These are phyloP conservation scores for Chrysochloris asiatica DNA, from an alignment of 2,113 vertebrate species.

Conservation along the genomic window DNA sequence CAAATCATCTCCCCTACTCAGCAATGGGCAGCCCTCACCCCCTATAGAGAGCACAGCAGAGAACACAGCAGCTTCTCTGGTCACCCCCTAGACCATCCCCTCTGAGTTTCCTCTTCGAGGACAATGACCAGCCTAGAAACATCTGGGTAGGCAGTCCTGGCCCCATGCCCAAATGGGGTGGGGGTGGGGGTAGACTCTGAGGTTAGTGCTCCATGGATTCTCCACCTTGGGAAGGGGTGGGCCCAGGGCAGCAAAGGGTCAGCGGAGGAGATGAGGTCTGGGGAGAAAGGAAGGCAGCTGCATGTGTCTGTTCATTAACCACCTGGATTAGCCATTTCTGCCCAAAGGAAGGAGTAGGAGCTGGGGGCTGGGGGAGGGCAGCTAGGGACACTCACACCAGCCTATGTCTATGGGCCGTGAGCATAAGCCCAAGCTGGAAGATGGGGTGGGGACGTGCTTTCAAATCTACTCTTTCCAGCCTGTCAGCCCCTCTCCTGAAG, in stretches of 20 bases:
- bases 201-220: constrained; percentile 64
- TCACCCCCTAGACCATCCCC: not conserved
- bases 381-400: constrained; percentile 57
- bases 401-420: constrained; percentile 23
- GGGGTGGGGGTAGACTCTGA: not conserved
- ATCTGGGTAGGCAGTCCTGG: constrained; percentile 79
- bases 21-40: not conserved
- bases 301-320: constrained; percentile 81
- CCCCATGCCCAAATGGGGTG: constrained; percentile 34
- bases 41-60: not conserved
- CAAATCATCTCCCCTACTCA: too few species aligned
- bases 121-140: constrained; percentile 80
- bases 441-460: not conserved
- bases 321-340: constrained; percentile 81
- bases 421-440: not conserved
- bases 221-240: constrained; percentile 20
- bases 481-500: not conserved
- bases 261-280: not conserved
- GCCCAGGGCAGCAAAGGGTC: not conserved
- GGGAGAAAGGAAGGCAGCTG: constrained; percentile 25
- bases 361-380: constrained; percentile 8
- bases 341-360: constrained; percentile 63
- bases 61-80: not conserved
- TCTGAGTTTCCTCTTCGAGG: constrained; percentile 79
- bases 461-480: not conserved